Conservation (phyloP, 2,888 invertebrate genomes). For the Steinernema scapterisci region DNA sequence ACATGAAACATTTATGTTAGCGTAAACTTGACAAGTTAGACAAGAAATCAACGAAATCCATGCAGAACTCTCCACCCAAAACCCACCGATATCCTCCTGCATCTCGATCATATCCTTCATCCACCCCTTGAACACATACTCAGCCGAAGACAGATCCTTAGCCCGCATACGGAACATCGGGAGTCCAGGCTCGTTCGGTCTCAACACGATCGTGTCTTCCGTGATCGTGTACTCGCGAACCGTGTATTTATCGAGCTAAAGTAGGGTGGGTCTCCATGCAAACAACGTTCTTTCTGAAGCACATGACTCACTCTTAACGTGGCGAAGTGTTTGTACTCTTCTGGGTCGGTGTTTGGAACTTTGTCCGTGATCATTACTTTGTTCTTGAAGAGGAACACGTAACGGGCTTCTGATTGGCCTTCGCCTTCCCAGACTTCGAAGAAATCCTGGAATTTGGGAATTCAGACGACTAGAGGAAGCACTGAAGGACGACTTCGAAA, state of each 20-base stretch:
- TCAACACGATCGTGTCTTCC: slow-evolving; percentile 61
- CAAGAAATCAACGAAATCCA: no score
- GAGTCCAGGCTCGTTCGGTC: slow-evolving; percentile 60
- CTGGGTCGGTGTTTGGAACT: slow-evolving; percentile 51
- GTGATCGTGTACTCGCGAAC: slow-evolving; percentile 68
- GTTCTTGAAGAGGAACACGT: slow-evolving; percentile 68
- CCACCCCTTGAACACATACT: slow-evolving; percentile 69
- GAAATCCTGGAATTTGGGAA: slow-evolving; percentile 64
- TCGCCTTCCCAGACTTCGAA: slow-evolving; percentile 68
- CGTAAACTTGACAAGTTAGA: slow-evolving; percentile 19
- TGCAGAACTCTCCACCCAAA: not conserved
- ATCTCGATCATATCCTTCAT: slow-evolving; percentile 68
- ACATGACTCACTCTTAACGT: slow-evolving; percentile 27
- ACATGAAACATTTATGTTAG: not conserved
- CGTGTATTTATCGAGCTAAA: slow-evolving; percentile 68
- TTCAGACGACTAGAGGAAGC: not conserved
- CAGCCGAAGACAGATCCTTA: slow-evolving; percentile 52
- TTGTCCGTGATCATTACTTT: slow-evolving; percentile 66
- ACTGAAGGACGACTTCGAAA: not conserved
- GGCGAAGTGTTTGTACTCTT: slow-evolving; percentile 46
- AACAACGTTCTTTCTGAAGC: slow-evolving; percentile 20
- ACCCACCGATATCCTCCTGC: slow-evolving; percentile 66
- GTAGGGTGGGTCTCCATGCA: slow-evolving; percentile 22
- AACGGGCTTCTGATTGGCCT: slow-evolving; percentile 63
- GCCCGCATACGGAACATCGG: slow-evolving; percentile 60